phyloP scores from a whole-genome alignment of 2,888 invertebrate genomes.

The Drosophila greeni region DNA sequence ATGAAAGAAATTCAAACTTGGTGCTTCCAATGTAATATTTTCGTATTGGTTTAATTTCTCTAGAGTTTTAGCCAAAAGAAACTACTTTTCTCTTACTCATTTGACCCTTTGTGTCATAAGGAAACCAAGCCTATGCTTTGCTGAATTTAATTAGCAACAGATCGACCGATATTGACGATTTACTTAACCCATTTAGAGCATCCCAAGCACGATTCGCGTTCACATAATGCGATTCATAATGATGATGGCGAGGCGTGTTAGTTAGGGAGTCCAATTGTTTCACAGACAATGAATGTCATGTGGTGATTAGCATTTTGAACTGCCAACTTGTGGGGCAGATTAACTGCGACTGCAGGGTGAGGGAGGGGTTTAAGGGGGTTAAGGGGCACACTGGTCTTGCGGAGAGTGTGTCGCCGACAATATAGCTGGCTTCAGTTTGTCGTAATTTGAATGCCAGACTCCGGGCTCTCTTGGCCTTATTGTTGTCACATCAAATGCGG shows the following conservation, averaged over 20 bases:
- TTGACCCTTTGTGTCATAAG: too few relatives aligned
- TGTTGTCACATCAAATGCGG: constrained; percentile 60
- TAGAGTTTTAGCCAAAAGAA: background rate
- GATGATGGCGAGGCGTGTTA: constrained; percentile 50
- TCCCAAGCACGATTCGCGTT: background rate
- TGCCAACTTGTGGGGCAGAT: constrained; percentile 38
- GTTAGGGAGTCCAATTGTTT: constrained; percentile 65
- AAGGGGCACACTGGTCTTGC: background rate
- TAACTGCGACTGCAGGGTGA: background rate
- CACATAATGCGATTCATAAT: constrained; percentile 65
- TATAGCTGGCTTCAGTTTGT: constrained; percentile 47
- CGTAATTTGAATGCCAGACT: constrained; percentile 52
- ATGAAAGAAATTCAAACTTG: background rate
- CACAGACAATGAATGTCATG: constrained; percentile 72
- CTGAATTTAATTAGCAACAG: constrained; percentile 2
- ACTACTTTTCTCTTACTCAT: background rate
- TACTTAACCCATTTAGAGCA: constrained; percentile 10
- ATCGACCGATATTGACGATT: constrained; percentile 2
- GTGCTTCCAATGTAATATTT: background rate
- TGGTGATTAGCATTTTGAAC: constrained; percentile 69
- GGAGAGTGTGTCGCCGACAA: constrained; percentile 57
- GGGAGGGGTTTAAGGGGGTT: background rate
- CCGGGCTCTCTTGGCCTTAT: constrained; percentile 43
- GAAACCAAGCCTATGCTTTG: background rate
- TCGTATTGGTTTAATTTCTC: background rate